These are phyloP conservation scores for Drosophila lacicola DNA, from an alignment of 2,888 invertebrate species.

Conservation along the genomic window DNA sequence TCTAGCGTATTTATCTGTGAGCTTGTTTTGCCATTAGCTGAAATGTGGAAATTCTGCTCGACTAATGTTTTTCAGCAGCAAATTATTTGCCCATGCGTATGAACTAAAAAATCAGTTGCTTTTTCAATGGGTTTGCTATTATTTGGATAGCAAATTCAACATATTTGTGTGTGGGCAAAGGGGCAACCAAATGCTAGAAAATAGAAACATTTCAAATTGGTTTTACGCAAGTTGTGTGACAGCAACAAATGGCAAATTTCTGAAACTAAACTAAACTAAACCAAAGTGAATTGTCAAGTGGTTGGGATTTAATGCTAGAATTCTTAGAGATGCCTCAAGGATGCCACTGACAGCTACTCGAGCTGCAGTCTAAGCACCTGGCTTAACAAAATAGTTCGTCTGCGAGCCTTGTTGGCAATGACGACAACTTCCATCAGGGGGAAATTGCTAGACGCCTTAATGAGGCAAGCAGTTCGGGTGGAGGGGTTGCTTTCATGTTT, in stretches of 20 bases:
- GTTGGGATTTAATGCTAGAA: slow-evolving; percentile 11
- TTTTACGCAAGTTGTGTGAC: slow-evolving; percentile 17
- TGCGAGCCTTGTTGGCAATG: slow-evolving; percentile 17
- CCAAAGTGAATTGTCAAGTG: slow-evolving; percentile 27
- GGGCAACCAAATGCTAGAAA: background rate
- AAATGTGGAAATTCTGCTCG: slow-evolving; percentile 43
- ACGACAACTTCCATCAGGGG: slow-evolving; percentile 48
- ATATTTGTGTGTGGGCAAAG: slow-evolving; percentile 7
- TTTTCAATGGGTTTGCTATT: background rate
- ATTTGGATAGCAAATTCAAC: slow-evolving; percentile 4
- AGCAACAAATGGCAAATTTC: slow-evolving; percentile 20
- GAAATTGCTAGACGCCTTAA: slow-evolving; percentile 66
- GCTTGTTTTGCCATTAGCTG: slow-evolving; percentile 48
- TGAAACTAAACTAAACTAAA: slow-evolving; percentile 21
- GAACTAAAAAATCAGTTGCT: slow-evolving; percentile 8
- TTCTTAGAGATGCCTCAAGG: slow-evolving; percentile 7
- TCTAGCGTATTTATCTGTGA: background rate
- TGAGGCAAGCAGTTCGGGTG: slow-evolving; percentile 50
- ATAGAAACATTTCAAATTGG: slow-evolving; percentile 15
- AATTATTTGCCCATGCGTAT: slow-evolving; percentile 5
- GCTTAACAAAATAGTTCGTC: slow-evolving; percentile 46
- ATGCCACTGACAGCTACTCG: slow-evolving; percentile 25
- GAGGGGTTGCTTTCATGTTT: slow-evolving; percentile 4
- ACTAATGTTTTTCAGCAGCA: slow-evolving; percentile 17
- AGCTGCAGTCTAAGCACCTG: slow-evolving; percentile 42